A percentile compares a stretch with the other conserved stretches of the same genome.
Conservation (phyloP, 2,113 vertebrate species). For the Sakesphorus luctuosus region DNA sequence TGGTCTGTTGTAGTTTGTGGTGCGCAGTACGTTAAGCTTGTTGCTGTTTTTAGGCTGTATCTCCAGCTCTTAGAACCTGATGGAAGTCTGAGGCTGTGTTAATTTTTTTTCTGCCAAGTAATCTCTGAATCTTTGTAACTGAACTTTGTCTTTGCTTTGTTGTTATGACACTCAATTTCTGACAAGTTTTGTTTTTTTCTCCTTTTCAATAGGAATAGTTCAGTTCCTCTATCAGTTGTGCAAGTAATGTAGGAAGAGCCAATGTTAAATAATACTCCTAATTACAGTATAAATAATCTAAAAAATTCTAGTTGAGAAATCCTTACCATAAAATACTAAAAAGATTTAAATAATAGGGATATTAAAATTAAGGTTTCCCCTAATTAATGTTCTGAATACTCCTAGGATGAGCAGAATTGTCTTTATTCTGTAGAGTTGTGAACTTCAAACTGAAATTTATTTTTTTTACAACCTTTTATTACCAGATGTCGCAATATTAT, state of each 20-base stretch:
- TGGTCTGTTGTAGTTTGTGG: not conserved
- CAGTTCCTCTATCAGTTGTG: not conserved
- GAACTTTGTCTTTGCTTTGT: not conserved
- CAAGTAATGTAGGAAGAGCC: not conserved
- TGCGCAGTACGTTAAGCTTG: not conserved
- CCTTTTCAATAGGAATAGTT: not conserved
- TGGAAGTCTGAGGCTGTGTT: not conserved
- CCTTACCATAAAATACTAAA: not conserved
- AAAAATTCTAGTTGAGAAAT: not conserved
- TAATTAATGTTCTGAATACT: not conserved
- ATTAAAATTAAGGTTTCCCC: not conserved
- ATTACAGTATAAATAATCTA: not conserved
- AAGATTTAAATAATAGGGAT: not conserved
- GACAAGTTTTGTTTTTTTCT: not conserved
- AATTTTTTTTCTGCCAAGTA: not conserved
- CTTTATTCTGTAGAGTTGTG: not conserved
- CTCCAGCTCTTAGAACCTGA: not conserved
- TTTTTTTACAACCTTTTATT: not conserved
- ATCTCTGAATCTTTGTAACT: not conserved
- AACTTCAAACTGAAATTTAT: not conserved
- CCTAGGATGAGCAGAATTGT: not conserved
- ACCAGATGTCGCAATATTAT: not conserved
- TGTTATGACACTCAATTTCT: not conserved
- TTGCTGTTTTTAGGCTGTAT: not conserved
- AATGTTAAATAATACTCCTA: not conserved